These are phyloP conservation scores for Eidolon helvum DNA, from an alignment of 2,113 vertebrate genomes.

Conservation along the genomic window DNA sequence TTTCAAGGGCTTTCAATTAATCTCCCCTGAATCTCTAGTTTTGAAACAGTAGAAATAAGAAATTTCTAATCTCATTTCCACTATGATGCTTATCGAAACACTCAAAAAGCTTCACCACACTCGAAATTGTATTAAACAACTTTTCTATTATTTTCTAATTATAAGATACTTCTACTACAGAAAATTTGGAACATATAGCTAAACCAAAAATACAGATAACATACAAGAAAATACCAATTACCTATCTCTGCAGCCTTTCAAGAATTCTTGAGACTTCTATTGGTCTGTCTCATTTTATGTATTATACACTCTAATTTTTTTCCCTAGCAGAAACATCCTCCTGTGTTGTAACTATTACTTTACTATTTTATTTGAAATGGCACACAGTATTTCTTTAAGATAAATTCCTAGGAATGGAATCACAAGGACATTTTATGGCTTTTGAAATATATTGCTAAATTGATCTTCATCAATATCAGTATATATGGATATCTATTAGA, in stretches of 20 bases:
- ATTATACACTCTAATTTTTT: background rate
- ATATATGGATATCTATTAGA: background rate
- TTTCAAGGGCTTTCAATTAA: background rate
- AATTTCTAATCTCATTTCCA: background rate
- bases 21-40: background rate
- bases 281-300: background rate
- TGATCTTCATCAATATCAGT: background rate
- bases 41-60: background rate
- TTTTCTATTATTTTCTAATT: background rate
- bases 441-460: background rate
- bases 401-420: conserved; percentile 23
- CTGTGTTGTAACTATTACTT: background rate
- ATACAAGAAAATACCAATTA: background rate
- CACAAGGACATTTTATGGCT: background rate
- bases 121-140: background rate
- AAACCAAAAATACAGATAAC: background rate
- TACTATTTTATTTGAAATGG: background rate
- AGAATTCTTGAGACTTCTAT: background rate
- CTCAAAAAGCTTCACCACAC: background rate
- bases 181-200: background rate
- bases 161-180: background rate
- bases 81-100: background rate
- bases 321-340: background rate
- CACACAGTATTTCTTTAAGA: background rate
- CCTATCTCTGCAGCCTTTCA: background rate